Evolutionary conservation across 1,140 invertebrate genomes (phyloP), one percentile per base, ranked within the genome.

Genomic region (Drosophila oshimai): DNA sequence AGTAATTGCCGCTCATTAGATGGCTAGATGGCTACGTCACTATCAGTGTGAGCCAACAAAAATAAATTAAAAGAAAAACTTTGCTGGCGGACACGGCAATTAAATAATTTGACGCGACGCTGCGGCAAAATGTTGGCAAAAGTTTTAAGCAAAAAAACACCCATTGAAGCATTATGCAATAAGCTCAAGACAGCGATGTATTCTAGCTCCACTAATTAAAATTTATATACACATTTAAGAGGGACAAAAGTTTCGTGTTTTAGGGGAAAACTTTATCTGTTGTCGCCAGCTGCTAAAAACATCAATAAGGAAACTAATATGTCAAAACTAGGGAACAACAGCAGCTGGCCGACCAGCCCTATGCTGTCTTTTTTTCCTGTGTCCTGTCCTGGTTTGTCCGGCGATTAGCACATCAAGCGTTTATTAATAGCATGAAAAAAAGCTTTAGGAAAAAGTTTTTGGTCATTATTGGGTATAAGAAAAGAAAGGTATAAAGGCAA

Each of bases 241-340:
- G n/a, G n/a, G 67, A 33, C 42, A 72, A 80, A 81, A 81, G 50
- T 81, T 81, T 72, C 9, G 15, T 28, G 20, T 42, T 75, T 61
- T 80, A 37, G 60, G 34, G 41, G 5, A 47, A 74, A 75, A 68
- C 44, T 78, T 78, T 73, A 2, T 9, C 13, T 12, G 29, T 13
- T 76, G 68, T 81, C 72, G 68, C 55, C 77, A 81, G 67, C 77
- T 81, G 77, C 67, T 58, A 76, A 64, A 64, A 81, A 76, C 72
- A 81, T 81, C 77, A 81, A 81, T 81, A 81, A 81, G 72, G 72
- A 81, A 81, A 81, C 77, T 81, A 75, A 81, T 81, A 81, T 81
- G 73, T 81, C 77, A 81, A 68, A 75, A 37, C 28, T 36, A 31
- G 17, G 15, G 39, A 12, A 36, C 51, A 71, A 64, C 77, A 76